Conservation (phyloP, 2,113 vertebrate species). For the Centropus unirufus region DNA sequence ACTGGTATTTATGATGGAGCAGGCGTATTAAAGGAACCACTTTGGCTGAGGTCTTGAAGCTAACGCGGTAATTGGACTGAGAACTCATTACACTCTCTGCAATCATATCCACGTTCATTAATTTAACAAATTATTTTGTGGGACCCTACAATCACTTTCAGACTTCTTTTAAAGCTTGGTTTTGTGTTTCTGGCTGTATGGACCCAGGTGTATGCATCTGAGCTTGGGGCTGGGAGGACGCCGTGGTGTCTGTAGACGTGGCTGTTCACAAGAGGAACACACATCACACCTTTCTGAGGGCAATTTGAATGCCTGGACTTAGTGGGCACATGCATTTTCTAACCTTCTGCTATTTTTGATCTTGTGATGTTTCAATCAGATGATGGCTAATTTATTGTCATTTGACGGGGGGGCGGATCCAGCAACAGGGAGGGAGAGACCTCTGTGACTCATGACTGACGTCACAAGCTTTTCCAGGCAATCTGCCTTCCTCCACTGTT, state of each 20-base stretch:
- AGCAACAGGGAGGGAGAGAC: not conserved
- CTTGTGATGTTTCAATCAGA: not conserved
- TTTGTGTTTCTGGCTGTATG: not conserved
- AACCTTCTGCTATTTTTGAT: not conserved
- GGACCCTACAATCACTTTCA: not conserved
- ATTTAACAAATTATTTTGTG: not conserved
- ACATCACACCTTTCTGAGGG: not conserved
- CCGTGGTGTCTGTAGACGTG: rapidly evolving
- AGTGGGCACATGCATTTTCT: not conserved
- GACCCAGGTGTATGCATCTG: rapidly evolving
- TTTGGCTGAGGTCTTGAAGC: not conserved
- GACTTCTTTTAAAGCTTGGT: not conserved
- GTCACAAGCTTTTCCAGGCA: not conserved
- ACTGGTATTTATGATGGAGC: not conserved
- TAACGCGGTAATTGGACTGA: not conserved
- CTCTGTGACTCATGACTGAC: not conserved
- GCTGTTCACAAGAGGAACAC: not conserved
- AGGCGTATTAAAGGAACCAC: not conserved
- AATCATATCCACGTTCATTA: not conserved
- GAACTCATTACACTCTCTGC: not conserved
- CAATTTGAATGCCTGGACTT: rapidly evolving
- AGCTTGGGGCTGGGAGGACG: not conserved
- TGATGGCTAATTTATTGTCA: not conserved
- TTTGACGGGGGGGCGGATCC: not conserved
- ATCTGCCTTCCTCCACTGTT: not conserved